Evolutionary conservation across 2,888 invertebrate genomes (phyloP).

Genomic region (Ypsolopha sequella): DNA sequence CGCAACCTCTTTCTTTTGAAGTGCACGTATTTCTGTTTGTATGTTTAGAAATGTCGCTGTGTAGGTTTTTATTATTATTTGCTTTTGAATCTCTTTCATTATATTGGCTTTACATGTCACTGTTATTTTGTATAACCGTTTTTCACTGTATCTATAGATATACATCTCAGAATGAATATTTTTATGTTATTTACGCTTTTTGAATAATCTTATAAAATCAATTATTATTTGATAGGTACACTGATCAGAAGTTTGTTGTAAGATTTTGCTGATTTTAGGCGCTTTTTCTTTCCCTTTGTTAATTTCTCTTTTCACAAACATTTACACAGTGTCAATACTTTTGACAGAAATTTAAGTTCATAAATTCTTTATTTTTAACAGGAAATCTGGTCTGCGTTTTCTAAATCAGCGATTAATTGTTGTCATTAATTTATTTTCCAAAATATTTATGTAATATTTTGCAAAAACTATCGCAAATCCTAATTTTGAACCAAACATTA

Average conservation of each 20-base stretch:
- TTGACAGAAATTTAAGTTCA: background rate
- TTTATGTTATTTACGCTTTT: too few relatives aligned
- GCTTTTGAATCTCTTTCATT: background rate
- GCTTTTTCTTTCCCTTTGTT: slow-evolving; percentile 20
- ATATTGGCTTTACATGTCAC: slow-evolving; percentile 13
- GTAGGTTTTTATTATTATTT: background rate
- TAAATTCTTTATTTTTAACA: background rate
- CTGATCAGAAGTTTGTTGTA: too few relatives aligned
- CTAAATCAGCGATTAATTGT: background rate
- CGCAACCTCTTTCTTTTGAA: background rate
- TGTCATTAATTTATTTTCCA: background rate
- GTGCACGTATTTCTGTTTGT: background rate
- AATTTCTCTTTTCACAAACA: slow-evolving; percentile 70
- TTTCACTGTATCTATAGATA: background rate
- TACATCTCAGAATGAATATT: too few relatives aligned
- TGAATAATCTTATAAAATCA: too few relatives aligned
- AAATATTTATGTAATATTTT: background rate
- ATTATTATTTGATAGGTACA: too few relatives aligned
- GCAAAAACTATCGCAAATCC: background rate
- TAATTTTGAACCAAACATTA: background rate
- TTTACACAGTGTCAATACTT: slow-evolving; percentile 31
- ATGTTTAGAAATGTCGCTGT: background rate
- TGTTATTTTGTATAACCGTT: slow-evolving; percentile 5
- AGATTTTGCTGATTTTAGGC: background rate
- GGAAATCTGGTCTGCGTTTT: slow-evolving; percentile 3